Base-by-base conservation (phyloP, 2,888 invertebrate species). In the Chloromyia formosa region DNA sequence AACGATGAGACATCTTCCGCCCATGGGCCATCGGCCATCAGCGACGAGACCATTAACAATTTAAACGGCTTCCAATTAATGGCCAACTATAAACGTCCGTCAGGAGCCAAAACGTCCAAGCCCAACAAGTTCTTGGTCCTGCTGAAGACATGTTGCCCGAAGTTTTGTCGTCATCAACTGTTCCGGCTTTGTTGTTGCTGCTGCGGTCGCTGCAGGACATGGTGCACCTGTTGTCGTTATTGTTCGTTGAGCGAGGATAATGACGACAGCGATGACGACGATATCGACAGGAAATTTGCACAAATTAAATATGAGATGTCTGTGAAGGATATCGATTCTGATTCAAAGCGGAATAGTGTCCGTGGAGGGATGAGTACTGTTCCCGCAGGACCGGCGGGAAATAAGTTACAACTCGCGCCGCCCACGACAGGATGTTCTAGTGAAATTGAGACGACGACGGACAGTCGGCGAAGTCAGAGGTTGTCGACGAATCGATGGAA, bases 281-380 rank as follows among this genome's bases (percentile, higher is more conserved):
- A 83, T 74, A 83, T 84, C 56, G 83, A 84, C 78, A 82, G 81
- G 77, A 83, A 82, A 79, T 82, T 84, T 75, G 82, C 82, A 1
- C 81, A 83, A 76, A 83, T 82, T 74, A 81, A 82, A 42, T 74
- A 79, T 73, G 83, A 84, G 77, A 80, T 84, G 79, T 79, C 81
- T 64, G 79, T 81, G 54, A 80, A 80, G 66, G 81, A 83, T 72
- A 78, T 73, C 56, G 72, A 72, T 62, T 49, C 14, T 14, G n/a
- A 23, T 22, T 18, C 27, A 3, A 56, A 56, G 40, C 71, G 71
- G 40, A 54, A 69, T n/a, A 69, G 27, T 35, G 27, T 2, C 2
- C 27, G 27, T 2, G 2, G 3, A 18, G 27, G 27, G 7, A 35
- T 35, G 27, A 35, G 27, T 35, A 2, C 3, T 2, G 27, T 35